Base-by-base conservation (phyloP, 2,113 vertebrate genomes). In the Austrofundulus limnaeus region DNA sequence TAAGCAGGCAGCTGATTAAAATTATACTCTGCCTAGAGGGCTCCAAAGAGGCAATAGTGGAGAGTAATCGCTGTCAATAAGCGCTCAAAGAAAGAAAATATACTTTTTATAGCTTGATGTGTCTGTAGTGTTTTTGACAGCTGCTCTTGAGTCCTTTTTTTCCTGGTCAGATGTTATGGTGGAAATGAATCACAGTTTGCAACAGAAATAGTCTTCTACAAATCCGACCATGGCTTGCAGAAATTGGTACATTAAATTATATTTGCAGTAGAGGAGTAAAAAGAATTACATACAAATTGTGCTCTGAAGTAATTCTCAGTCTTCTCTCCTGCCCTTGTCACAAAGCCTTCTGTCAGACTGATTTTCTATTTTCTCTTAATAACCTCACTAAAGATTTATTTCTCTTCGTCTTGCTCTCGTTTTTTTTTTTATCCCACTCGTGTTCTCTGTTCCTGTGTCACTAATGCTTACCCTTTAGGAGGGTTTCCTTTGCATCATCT, bases 1-100 rank as follows among this genome's bases (percentile, higher is more conserved):
- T 81, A 84, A 85, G 84, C 86, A 87, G 74, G 73, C 78, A 79
- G 67, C 64, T 77, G 74, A 88, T 87, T 87, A 74, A 68, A 87
- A 88, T 86, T 74, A 74, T 73, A 82, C 64, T 73, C 77, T 60
- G 67, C 68, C 85, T 65, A 73, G 75, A 84, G 68, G 70, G 62
- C 74, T 81, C 25, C 45, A 16, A 53, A 60, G 69, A 70, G 68
- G 58, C 59, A 61, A 61, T 60, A 16, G 59, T 28, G 23, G 37
- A 77, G 28, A 70, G n/a, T 16, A 39, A 72, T 49, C 41, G 20
- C 57, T 25, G 63, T 75, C 53, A 59, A 66, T 58, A 63, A 72
- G 50, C 14, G 1, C 57, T 64, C 67, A 66, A 80, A 81, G 45
- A 55, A 12, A 65, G 47, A 38, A 62, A 75, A 51, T 21, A 62